These are phyloP conservation scores for Takifugu ocellatus DNA, from an alignment of 2,797 vertebrate species.

Conservation along the genomic window DNA sequence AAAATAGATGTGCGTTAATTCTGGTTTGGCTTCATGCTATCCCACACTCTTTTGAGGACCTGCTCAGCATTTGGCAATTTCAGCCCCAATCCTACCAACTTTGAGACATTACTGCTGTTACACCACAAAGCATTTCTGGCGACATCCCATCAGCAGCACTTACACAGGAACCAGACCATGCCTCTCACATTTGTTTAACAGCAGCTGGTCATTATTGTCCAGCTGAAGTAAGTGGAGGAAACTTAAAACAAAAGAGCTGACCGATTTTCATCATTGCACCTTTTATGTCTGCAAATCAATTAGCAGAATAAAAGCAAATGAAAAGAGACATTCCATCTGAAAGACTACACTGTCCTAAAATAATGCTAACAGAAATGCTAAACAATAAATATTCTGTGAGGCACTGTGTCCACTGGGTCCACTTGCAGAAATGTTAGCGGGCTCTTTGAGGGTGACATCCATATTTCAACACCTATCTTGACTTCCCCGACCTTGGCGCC, in stretches of 20 bases:
- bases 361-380: slow-evolving; percentile 36
- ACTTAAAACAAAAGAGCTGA: no score
- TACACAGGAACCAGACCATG: slow-evolving; percentile 11
- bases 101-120: slow-evolving; percentile 39
- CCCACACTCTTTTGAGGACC: slow-evolving; percentile 51
- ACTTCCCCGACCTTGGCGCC: slow-evolving; percentile 73
- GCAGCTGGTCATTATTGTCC: no score
- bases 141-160: slow-evolving; percentile 26
- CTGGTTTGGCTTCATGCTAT: slow-evolving; percentile 50
- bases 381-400: slow-evolving; percentile 63
- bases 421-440: slow-evolving; percentile 67
- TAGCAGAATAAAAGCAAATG: no score
- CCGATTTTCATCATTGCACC: no score
- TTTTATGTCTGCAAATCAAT: no score
- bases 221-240: no score
- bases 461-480: slow-evolving; percentile 75
- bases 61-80: slow-evolving; percentile 55
- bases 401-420: slow-evolving; percentile 64
- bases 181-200: background rate
- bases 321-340: background rate
- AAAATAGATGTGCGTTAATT: slow-evolving; percentile 74
- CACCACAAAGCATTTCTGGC: slow-evolving; percentile 34
- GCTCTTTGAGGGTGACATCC: slow-evolving; percentile 69
- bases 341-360: slow-evolving; percentile 14
- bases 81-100: slow-evolving; percentile 41